Base-by-base conservation (phyloP, 2,888 invertebrate genomes). In the Pogonocherus hispidulus region DNA sequence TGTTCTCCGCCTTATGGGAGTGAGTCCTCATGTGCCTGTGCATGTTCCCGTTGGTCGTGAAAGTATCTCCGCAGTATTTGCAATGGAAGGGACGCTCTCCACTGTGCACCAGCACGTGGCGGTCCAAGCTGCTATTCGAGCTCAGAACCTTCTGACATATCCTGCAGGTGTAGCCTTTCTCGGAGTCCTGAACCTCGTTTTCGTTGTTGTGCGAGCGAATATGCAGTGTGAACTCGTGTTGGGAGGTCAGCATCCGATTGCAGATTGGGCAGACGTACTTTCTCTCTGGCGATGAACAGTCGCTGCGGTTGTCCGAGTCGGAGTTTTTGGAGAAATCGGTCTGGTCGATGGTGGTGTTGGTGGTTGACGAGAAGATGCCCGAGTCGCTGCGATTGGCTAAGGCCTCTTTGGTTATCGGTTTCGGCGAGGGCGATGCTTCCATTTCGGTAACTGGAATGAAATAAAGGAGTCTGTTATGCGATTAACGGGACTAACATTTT, bases 31-130 rank as follows among this genome's bases (percentile, higher is more conserved):
- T 90, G 84, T 95, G 95, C 41, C 94, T 87, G 81, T 94, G 94
- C 94, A 95, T 94, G 84, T 94, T 94, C 22, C 94, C 94, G 83
- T 94, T 94, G 11, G 94, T 94, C 35, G 94, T 94, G 85, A 95
- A 95, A 44, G 93, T 91, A 85, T 93, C 91, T 64, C 91, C 90
- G 84, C 94, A 95, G 77, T 91, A 88, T 79, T 90, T 90, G 84
- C 94, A 95, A 79, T 91, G 90, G 85, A 94, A 94, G 1, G 94
- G 94, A 8, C 94, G 88, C 80, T 94, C 94, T 14, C 93, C 93
- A 41, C 93, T 92, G 83, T 94, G 94, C 2, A 93, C 92, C 65
- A 94, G 86, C 78, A 93, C 91, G 86, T 95, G 94, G 23, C 94
- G 88, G 82, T 94, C 94, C 76, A 94, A 85, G 51, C 93, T 94